These are phyloP conservation scores for Dasysyrphus albostriatus DNA, from an alignment of 2,888 invertebrate genomes.

Conservation along the genomic window DNA sequence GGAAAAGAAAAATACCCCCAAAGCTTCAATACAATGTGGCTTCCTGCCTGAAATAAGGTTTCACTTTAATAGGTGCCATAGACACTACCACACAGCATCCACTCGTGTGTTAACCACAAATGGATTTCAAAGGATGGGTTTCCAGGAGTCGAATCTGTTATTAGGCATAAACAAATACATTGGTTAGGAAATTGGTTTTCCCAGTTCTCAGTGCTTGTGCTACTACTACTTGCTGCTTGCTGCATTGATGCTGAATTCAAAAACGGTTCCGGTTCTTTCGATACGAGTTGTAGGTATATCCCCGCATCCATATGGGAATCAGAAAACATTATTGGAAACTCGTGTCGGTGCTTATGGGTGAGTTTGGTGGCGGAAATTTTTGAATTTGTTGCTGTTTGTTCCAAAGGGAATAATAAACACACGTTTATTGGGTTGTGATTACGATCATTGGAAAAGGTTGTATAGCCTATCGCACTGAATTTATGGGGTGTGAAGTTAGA, in stretches of 20 bases:
- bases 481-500: constrained; percentile 73
- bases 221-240: background rate
- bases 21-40: constrained; percentile 30
- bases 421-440: constrained; percentile 75
- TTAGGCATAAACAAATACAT: constrained; percentile 76
- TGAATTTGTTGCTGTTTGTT: constrained; percentile 66
- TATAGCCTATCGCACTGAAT: constrained; percentile 69
- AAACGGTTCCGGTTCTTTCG: constrained; percentile 28
- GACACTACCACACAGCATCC: constrained; percentile 65
- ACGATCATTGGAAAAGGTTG: constrained; percentile 69
- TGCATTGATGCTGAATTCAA: constrained; percentile 28
- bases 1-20: background rate
- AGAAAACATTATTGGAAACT: constrained; percentile 61
- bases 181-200: constrained; percentile 75
- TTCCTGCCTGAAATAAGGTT: constrained; percentile 60
- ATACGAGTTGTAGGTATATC: background rate
- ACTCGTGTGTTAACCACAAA: constrained; percentile 68
- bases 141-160: constrained; percentile 69
- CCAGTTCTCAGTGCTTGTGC: background rate
- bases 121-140: constrained; percentile 65
- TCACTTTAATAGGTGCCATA: constrained; percentile 68
- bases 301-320: constrained; percentile 44
- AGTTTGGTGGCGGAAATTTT: constrained; percentile 14
- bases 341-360: constrained; percentile 41
- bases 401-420: constrained; percentile 69